These are phyloP conservation scores for Babylonia areolata DNA, from an alignment of 1,140 invertebrate genomes.

Conservation along the genomic window DNA sequence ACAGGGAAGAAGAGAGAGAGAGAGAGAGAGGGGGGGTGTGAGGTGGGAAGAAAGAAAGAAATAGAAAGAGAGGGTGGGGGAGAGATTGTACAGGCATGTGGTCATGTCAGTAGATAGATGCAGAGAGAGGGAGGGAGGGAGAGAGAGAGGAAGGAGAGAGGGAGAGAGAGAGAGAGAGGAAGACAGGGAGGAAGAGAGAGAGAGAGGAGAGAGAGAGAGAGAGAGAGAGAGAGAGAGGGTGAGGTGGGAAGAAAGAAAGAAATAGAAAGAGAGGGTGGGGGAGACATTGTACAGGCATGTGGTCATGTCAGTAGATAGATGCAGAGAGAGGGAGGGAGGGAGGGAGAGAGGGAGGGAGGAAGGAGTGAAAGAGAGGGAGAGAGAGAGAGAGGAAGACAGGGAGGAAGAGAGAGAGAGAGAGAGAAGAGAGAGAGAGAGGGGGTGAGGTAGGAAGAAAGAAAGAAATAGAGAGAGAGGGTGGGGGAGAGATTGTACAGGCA, in stretches of 20 bases:
- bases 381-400: not conserved
- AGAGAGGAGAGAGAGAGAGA: not conserved
- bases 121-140: not conserved
- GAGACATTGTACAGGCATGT: not conserved
- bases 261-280: not conserved
- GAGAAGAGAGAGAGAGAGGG: not conserved
- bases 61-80: too few species aligned
- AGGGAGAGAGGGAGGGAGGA: not conserved
- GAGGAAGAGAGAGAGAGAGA: not conserved
- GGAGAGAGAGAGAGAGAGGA: not conserved
- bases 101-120: too few species aligned
- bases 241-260: not conserved
- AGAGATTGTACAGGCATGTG: too few species aligned
- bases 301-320: not conserved
- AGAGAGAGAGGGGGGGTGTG: too few species aligned
- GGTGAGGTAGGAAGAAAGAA: too few species aligned
- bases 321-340: too few species aligned
- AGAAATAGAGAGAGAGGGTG: not conserved
- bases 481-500: too few species aligned
- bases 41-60: too few species aligned
- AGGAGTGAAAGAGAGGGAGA: not conserved
- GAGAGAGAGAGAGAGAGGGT: conserved; percentile 1
- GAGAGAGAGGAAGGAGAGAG: not conserved
- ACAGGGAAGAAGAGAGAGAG: too few species aligned
- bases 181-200: not conserved